Evolutionary conservation across 2,888 invertebrate genomes (phyloP).

Genomic region (Lagria hirta): DNA sequence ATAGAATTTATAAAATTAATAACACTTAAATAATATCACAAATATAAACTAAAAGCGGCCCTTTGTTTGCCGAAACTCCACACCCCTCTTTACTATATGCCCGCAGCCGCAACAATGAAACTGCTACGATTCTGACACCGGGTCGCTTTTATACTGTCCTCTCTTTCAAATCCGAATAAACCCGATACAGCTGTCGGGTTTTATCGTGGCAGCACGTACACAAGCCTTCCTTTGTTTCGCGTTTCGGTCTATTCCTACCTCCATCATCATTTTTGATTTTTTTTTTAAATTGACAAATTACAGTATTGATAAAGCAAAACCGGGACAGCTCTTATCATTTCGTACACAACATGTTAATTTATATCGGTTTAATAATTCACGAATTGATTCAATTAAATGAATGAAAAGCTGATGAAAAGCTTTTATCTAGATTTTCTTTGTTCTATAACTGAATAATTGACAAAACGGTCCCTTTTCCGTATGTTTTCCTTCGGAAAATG

Average conservation of each 20-base stretch:
- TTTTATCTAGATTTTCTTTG: too few relatives aligned
- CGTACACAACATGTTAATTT: neutral
- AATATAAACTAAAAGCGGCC: constrained; percentile 37
- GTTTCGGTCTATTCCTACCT: too few relatives aligned
- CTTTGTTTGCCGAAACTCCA: constrained; percentile 38
- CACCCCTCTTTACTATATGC: too few relatives aligned
- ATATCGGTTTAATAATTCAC: too few relatives aligned
- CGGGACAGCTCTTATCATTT: too few relatives aligned
- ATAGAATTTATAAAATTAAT: constrained; percentile 38
- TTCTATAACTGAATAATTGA: too few relatives aligned
- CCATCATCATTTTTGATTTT: constrained; percentile 21
- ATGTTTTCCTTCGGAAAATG: too few relatives aligned
- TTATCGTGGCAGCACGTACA: constrained; percentile 28
- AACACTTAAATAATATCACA: constrained; percentile 45
- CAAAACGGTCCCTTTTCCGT: too few relatives aligned
- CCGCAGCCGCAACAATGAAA: constrained; percentile 3
- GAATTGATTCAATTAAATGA: too few relatives aligned
- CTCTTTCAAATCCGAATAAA: constrained; percentile 14
- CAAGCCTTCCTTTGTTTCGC: constrained; percentile 34
- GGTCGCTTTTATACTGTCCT: constrained; percentile 32
- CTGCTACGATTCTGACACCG: constrained; percentile 5
- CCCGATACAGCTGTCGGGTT: constrained; percentile 15
- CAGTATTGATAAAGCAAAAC: constrained; percentile 12
- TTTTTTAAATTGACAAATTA: too few relatives aligned
- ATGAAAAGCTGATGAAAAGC: too few relatives aligned